These are phyloP conservation scores for Stratiolaelaps scimitus DNA, from an alignment of 1,140 invertebrate species.

Conservation along the genomic window DNA sequence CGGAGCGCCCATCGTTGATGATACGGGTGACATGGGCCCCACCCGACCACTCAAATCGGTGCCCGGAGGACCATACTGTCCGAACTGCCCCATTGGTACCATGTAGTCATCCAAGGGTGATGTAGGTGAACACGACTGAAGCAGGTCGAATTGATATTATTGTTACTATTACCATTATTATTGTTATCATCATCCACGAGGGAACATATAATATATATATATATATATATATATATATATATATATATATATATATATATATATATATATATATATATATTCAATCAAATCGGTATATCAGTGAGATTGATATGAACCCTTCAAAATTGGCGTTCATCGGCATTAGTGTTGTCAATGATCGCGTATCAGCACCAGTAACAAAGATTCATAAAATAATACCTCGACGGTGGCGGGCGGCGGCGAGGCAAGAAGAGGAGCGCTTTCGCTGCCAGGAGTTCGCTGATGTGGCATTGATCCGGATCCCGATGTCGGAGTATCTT, in stretches of 20 bases:
- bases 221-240: no score
- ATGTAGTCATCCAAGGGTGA: constrained; percentile 25
- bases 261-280: no score
- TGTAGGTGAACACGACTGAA: constrained; percentile 9
- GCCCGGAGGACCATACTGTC: neutral
- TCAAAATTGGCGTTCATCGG: no score
- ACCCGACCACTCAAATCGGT: neutral
- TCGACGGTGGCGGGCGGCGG: constrained; percentile 14
- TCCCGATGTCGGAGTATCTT: no score
- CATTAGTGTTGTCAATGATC: no score
- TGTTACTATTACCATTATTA: neutral
- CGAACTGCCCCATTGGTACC: constrained; percentile 26
- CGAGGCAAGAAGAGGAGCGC: constrained; percentile 7
- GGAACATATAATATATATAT: no score
- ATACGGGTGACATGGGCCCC: neutral
- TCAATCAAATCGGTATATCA: no score
- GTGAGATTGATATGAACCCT: no score
- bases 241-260: no score
- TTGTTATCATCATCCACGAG: neutral
- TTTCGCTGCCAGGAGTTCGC: neutral
- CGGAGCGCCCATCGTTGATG: neutral
- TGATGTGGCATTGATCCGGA: no score
- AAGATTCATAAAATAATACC: neutral
- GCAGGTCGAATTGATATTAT: neutral
- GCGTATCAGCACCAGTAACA: no score